These are phyloP conservation scores for Dicycla oo DNA, from an alignment of 2,888 invertebrate species.

Conservation along the genomic window DNA sequence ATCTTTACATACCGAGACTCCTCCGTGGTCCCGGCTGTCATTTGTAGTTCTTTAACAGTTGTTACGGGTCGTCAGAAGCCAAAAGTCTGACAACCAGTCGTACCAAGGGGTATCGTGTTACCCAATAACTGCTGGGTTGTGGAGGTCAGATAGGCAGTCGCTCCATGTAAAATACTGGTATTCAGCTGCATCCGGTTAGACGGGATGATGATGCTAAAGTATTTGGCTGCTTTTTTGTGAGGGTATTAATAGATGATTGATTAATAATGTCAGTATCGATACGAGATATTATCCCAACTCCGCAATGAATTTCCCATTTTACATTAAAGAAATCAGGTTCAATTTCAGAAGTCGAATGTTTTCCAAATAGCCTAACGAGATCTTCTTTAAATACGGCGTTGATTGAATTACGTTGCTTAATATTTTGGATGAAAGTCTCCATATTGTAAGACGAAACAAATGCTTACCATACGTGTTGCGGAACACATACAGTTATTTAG, in stretches of 20 bases:
- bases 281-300: background rate
- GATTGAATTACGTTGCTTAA: conserved; percentile 25
- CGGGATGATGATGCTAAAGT: no score
- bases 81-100: no score
- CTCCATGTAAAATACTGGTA: no score
- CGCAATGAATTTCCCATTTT: background rate
- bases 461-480: conserved; percentile 45
- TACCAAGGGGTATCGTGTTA: no score
- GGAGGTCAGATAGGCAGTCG: no score
- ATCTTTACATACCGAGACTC: no score
- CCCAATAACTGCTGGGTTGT: no score
- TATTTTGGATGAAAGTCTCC: conserved; percentile 49
- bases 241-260: background rate
- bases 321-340: background rate
- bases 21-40: no score
- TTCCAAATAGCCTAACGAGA: conserved; percentile 19
- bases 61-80: no score
- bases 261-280: background rate
- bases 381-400: conserved; percentile 22
- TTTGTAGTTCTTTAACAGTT: no score
- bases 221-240: background rate
- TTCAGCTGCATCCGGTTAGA: no score
- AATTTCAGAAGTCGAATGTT: conserved; percentile 8
- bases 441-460: conserved; percentile 55
- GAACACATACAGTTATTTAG: conserved; percentile 59